Conservation (phyloP, 2,113 vertebrate genomes). For the Todiramphus saurophagus region DNA sequence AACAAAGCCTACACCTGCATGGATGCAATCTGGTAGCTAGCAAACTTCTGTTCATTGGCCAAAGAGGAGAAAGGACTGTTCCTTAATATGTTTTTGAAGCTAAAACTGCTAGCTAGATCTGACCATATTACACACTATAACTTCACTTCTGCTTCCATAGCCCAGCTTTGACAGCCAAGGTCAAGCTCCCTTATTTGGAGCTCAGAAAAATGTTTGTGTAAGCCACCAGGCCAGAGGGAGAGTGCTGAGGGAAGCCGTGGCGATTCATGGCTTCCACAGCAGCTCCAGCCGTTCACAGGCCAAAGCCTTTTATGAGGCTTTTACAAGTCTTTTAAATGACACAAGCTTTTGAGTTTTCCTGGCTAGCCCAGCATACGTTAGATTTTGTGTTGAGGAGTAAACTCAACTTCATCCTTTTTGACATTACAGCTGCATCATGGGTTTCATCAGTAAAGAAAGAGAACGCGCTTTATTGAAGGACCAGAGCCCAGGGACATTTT, state of each 20-base stretch:
- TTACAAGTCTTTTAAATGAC: neutral
- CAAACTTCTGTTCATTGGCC: neutral
- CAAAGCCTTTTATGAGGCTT: neutral
- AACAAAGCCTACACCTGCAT: neutral
- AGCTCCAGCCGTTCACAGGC: neutral
- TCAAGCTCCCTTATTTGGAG: neutral
- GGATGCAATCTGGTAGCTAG: neutral
- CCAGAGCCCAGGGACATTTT: slow-evolving; percentile 87
- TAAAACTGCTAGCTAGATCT: neutral
- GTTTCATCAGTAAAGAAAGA: slow-evolving; percentile 94
- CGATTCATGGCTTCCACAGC: neutral
- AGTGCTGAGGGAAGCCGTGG: neutral
- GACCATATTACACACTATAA: neutral
- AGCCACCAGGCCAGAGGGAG: neutral
- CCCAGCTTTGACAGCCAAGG: neutral
- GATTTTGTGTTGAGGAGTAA: neutral
- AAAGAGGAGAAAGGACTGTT: neutral
- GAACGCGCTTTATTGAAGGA: slow-evolving; percentile 86
- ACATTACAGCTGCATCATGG: slow-evolving; percentile 86
- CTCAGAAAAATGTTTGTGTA: neutral
- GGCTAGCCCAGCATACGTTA: neutral
- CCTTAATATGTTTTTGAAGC: neutral
- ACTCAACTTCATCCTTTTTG: neutral
- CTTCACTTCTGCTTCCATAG: neutral
- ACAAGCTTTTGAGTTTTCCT: neutral